Evolutionary conservation across 1,140 invertebrate species (phyloP).

Genomic region (Hylyphantes graminicola): DNA sequence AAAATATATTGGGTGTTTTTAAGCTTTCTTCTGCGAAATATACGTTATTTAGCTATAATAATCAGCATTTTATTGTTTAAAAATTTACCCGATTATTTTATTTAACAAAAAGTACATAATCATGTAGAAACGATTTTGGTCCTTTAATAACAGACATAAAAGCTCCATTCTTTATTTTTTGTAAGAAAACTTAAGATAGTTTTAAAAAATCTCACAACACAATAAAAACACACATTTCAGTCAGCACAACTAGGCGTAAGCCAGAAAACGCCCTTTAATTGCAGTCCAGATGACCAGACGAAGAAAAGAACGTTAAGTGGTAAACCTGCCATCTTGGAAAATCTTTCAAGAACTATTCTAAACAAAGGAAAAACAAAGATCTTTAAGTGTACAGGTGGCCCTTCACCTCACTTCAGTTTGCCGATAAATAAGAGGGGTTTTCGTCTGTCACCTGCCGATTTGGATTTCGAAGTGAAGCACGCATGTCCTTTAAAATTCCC

Average conservation of each 20-base stretch:
- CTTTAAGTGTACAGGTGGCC: conserved; percentile 22
- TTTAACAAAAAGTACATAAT: too few species aligned
- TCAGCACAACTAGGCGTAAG: neutral
- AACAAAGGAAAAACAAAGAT: neutral
- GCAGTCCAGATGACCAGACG: conserved; percentile 1
- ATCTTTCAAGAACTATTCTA: neutral
- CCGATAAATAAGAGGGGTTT: conserved; percentile 40
- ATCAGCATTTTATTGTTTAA: too few species aligned
- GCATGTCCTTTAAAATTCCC: conserved; percentile 14
- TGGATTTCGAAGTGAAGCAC: conserved; percentile 34
- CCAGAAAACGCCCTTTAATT: neutral
- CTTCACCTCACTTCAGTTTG: neutral
- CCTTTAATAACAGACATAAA: too few species aligned
- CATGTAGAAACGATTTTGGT: too few species aligned
- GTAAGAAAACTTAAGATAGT: too few species aligned
- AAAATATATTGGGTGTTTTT: too few species aligned
- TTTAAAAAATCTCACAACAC: too few species aligned
- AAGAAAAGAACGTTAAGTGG: neutral
- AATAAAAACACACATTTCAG: neutral
- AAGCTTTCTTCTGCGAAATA: too few species aligned
- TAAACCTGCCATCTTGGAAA: conserved; percentile 1
- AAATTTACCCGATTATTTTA: too few species aligned
- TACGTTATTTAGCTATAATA: too few species aligned
- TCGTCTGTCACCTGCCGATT: conserved; percentile 53
- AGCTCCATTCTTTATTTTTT: too few species aligned